phyloP scores from a whole-genome alignment of 30 jellyfish, hydroid and myxozoan species.

The Cassiopea xamachana region DNA sequence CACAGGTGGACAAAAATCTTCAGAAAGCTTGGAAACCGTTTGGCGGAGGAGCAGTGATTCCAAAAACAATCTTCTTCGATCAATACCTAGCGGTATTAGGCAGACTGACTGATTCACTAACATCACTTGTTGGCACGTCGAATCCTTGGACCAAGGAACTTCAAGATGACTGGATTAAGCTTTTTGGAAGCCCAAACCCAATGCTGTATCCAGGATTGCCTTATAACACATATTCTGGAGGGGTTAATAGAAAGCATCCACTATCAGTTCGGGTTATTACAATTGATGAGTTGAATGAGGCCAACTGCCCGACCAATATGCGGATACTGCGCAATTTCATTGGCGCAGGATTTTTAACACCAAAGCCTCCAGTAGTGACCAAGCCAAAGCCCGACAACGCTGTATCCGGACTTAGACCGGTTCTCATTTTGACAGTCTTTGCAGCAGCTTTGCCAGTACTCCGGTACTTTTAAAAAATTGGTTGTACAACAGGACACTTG shows the following conservation, averaged over 20 bases:
- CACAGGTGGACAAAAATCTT: conserved; percentile 7
- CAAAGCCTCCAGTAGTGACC: neutral
- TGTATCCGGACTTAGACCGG: neutral
- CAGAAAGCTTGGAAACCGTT: conserved; percentile 13
- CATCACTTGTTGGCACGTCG: conserved; percentile 6
- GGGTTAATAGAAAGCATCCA: neutral
- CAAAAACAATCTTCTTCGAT: conserved; percentile 1
- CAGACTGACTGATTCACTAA: conserved; percentile 15
- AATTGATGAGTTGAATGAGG: conserved; percentile 4
- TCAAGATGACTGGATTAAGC: neutral
- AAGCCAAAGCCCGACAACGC: neutral
- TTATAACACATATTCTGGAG: neutral
- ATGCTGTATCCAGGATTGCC: conserved; percentile 30
- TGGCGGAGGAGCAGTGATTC: conserved; percentile 14
- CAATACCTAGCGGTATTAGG: conserved; percentile 17
- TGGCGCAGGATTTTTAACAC: neutral
- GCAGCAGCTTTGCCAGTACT: neutral
- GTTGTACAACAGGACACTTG: neutral
- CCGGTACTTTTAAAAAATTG: neutral
- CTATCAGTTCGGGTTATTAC: neutral
- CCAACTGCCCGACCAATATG: conserved; percentile 15
- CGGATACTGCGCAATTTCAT: neutral
- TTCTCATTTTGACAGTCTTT: neutral
- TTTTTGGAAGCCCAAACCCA: conserved; percentile 41
- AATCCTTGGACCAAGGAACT: conserved; percentile 36